These are phyloP conservation scores for Periophthalmodon schlosseri DNA, from an alignment of 2,113 vertebrate genomes.

Conservation along the genomic window DNA sequence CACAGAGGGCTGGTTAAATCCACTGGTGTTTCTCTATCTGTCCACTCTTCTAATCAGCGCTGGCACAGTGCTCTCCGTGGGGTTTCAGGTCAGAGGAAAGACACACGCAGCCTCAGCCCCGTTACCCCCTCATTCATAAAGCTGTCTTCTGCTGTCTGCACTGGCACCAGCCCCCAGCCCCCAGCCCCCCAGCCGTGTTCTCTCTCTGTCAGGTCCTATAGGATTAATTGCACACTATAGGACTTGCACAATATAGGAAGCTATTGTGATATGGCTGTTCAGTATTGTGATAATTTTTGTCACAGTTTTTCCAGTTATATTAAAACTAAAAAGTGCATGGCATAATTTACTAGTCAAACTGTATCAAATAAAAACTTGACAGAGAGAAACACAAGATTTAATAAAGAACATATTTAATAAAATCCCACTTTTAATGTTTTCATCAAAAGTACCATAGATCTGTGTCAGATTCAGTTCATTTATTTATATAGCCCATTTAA, in stretches of 20 bases:
- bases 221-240: conserved; percentile 4
- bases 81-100: conserved; percentile 48
- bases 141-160: neutral
- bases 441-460: too few relatives aligned
- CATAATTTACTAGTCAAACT: too few relatives aligned
- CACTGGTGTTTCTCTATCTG: conserved; percentile 33
- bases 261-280: neutral
- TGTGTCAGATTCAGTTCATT: too few relatives aligned
- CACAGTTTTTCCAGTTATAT: too few relatives aligned
- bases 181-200: neutral
- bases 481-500: too few relatives aligned
- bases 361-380: too few relatives aligned
- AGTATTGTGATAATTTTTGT: too few relatives aligned
- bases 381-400: too few relatives aligned
- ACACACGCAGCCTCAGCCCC: conserved; percentile 31
- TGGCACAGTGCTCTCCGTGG: conserved; percentile 42
- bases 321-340: too few relatives aligned
- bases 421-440: too few relatives aligned
- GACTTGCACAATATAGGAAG: too few relatives aligned
- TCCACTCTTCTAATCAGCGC: conserved; percentile 52
- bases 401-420: too few relatives aligned
- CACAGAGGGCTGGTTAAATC: conserved; percentile 20
- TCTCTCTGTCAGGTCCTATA: neutral
- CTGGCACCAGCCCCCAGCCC: neutral
- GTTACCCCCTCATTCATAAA: conserved; percentile 8